phyloP scores from a whole-genome alignment of 2,797 vertebrate species.

The Acridotheres tristis region DNA sequence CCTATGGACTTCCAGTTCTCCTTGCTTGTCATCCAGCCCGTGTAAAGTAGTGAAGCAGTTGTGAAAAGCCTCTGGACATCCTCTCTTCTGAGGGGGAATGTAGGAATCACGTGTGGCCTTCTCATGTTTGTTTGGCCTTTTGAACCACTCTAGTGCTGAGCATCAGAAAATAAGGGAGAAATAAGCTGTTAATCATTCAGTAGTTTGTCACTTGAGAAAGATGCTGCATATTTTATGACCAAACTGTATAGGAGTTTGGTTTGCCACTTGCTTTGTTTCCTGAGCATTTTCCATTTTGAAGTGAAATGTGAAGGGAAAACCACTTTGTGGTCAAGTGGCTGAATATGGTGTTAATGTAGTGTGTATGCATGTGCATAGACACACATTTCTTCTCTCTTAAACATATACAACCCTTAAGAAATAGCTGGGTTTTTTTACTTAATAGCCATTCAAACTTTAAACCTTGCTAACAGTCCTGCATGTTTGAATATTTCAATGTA shows the following conservation, averaged over 20 bases:
- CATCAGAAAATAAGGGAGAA: background rate
- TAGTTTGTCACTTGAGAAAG: background rate
- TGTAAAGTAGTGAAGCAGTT: background rate
- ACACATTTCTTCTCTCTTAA: background rate
- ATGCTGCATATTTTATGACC: background rate
- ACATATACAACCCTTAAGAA: background rate
- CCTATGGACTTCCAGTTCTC: background rate
- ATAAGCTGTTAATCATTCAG: background rate
- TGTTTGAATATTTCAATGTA: background rate
- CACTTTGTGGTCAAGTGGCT: background rate
- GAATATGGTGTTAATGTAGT: background rate
- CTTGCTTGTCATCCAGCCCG: background rate
- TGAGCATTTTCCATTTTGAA: background rate
- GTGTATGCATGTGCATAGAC: background rate
- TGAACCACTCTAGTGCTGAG: background rate
- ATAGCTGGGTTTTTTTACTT: background rate
- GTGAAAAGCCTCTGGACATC: background rate
- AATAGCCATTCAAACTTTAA: background rate
- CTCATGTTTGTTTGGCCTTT: background rate
- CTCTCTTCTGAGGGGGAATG: background rate
- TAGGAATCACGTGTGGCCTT: background rate
- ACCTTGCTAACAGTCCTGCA: background rate
- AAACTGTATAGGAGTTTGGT: background rate
- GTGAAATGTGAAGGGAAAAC: background rate
- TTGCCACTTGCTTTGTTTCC: background rate